A percentile compares a stretch with the other conserved stretches of the same genome.
These are phyloP conservation scores for Hyaena hyaena DNA, from an alignment of 2,113 vertebrate species.

Conservation along the genomic window DNA sequence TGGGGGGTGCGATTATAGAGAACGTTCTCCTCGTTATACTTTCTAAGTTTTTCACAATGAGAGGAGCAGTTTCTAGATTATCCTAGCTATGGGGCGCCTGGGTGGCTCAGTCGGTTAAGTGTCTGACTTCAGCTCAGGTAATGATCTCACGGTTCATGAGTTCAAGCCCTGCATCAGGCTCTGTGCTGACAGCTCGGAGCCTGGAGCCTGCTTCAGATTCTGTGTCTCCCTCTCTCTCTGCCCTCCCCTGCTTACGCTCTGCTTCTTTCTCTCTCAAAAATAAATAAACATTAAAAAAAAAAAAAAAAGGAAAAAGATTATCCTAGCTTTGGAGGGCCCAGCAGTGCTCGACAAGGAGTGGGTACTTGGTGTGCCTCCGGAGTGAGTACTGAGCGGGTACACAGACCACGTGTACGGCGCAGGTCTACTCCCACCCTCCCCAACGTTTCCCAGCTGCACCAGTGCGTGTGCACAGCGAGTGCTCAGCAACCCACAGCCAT, in stretches of 20 bases:
- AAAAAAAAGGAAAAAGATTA: too few relatives aligned
- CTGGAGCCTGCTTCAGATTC: too few relatives aligned
- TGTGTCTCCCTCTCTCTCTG: too few relatives aligned
- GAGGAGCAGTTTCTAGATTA: not conserved
- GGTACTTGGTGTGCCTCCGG: not conserved
- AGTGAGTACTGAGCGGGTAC: fast-evolving
- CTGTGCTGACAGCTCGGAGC: too few relatives aligned
- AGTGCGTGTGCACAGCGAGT: fast-evolving
- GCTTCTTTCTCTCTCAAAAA: too few relatives aligned
- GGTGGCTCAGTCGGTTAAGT: too few relatives aligned
- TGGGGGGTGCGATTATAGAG: not conserved
- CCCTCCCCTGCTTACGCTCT: too few relatives aligned
- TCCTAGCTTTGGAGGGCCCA: not conserved
- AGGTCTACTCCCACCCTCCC: not conserved
- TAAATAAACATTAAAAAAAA: too few relatives aligned
- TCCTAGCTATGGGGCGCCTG: not conserved
- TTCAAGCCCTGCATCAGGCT: too few relatives aligned
- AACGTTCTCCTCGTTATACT: not conserved
- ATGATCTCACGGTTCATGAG: too few relatives aligned
- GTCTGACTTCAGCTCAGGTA: too few relatives aligned
- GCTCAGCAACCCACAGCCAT: not conserved
- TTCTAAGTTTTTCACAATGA: not conserved
- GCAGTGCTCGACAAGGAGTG: not conserved
- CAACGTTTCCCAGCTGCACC: not conserved
- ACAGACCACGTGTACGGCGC: fast-evolving